Conservation (phyloP, 2,797 vertebrate species). For the Falco columbarius region DNA sequence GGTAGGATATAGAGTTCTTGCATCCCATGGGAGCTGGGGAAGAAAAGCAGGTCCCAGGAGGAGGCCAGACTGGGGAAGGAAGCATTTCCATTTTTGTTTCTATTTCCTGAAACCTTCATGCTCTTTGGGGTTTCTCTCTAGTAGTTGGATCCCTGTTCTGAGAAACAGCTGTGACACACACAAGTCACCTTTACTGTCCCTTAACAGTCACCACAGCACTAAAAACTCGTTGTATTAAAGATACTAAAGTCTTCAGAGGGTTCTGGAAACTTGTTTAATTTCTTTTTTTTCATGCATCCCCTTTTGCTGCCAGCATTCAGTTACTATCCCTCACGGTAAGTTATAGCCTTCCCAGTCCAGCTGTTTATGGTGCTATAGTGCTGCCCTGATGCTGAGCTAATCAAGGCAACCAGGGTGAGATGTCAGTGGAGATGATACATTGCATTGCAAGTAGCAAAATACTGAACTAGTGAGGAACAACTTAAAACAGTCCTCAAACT, state of each 20-base stretch:
- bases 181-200: not conserved
- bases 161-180: not conserved
- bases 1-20: not conserved
- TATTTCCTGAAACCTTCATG: not conserved
- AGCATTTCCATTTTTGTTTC: not conserved
- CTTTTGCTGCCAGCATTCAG: not conserved
- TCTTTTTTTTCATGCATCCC: not conserved
- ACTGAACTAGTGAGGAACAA: not conserved
- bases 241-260: not conserved
- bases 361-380: not conserved
- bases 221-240: not conserved
- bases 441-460: not conserved
- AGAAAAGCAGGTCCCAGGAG: not conserved
- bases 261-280: not conserved
- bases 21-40: not conserved
- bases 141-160: not conserved
- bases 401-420: not conserved
- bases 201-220: not conserved
- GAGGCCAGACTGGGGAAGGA: not conserved
- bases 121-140: not conserved
- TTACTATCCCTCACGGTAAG: not conserved
- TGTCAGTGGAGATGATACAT: not conserved
- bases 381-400: not conserved
- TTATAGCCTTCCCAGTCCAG: not conserved
- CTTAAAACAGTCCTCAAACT: not conserved